A percentile compares a stretch with the other conserved stretches of the same genome.
These are phyloP conservation scores for Marmota flaviventris DNA, from an alignment of 2,113 vertebrate species.

Conservation along the genomic window DNA sequence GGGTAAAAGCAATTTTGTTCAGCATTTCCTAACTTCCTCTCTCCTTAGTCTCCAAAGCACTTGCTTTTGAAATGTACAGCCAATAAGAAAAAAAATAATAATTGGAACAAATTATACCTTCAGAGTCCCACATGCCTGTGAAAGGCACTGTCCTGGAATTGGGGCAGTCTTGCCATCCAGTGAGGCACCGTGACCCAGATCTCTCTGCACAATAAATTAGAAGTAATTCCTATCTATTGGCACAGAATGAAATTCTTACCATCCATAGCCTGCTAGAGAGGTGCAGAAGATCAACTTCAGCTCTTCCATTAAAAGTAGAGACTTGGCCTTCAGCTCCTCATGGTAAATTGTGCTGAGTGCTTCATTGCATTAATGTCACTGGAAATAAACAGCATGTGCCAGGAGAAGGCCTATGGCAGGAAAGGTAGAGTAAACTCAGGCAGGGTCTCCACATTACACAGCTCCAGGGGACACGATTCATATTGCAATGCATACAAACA, in stretches of 20 bases:
- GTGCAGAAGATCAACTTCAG: background rate
- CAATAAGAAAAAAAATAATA: background rate
- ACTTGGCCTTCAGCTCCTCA: background rate
- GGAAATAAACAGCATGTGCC: background rate
- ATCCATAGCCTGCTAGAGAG: background rate
- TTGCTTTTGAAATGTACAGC: slow-evolving; percentile 23
- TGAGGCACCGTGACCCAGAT: slow-evolving; percentile 15
- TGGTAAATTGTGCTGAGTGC: background rate
- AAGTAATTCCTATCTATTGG: background rate
- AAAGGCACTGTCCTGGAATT: background rate
- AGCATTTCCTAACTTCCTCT: background rate
- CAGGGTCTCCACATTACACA: background rate
- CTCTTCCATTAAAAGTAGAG: background rate
- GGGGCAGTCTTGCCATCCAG: background rate
- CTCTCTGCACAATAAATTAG: background rate
- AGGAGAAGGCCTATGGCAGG: background rate
- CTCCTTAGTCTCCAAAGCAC: background rate
- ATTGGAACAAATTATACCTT: background rate
- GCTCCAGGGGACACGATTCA: background rate
- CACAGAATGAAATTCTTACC: background rate
- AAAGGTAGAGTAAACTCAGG: background rate
- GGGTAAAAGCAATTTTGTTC: background rate
- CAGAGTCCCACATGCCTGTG: background rate
- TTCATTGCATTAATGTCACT: background rate
- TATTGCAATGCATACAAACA: too few relatives aligned